Base-by-base conservation (phyloP, 1,140 invertebrate species). In the Sitobion miscanthi region DNA sequence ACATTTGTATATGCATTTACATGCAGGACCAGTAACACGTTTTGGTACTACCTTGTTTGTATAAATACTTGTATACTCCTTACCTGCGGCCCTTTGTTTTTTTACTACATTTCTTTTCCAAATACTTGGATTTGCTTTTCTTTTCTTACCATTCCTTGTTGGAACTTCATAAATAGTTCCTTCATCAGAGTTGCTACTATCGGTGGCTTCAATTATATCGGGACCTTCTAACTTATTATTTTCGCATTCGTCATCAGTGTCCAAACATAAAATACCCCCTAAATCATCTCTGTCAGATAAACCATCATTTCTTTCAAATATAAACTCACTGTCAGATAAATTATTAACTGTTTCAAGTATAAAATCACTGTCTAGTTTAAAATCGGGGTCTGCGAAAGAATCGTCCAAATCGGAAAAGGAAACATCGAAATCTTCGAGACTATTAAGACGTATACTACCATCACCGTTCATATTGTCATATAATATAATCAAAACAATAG, bases 61-160 rank as follows among this genome's bases (percentile, higher is more conserved):
- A 77, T 14, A 35, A 35, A 35, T 35, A 35, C 35, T 35, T 35
- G 35, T 35, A 35, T 35, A 35, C 35, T 35, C 35, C 35, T 35
- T 35, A 35, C 35, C 35, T 35, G 35, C 35, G 35, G 35, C 35
- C 35, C 35, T 35, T 35, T 35, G 35, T 35, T 35, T 35, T 35
- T 35, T 35, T 35, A 35, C 35, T 35, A 35, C 35, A 35, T 35
- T 35, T 35, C 35, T 35, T 35, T 35, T 35, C 23, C 57, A n/a
- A n/a, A 77, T n/a, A 77, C 69, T 77, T n/a, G 69, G 69, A n/a
- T 77, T 77, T 35, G 30, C n/a, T 77, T 77, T 77, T 77, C 69
- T 77, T n/a, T 77, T 77, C 30, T 77, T 77, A 52, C 14, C 49
- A 52, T 52, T 52, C 8, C 69, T 30, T n/a, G 5, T 77, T 30